phyloP scores from a whole-genome alignment of 2,888 invertebrate genomes.

The Drosophila fungiperda region DNA sequence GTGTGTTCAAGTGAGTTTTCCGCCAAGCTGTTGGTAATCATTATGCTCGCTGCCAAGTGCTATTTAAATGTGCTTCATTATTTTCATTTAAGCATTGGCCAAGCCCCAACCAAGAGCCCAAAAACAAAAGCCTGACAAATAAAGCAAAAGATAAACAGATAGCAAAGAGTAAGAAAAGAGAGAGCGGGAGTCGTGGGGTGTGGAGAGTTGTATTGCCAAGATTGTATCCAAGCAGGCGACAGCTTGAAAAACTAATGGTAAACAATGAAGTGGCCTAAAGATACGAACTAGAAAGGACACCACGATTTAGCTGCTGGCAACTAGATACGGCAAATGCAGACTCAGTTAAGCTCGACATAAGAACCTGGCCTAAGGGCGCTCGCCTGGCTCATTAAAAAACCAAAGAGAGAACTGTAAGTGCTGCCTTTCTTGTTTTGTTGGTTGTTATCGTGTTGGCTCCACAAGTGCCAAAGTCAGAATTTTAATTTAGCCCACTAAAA shows the following conservation, averaged over 20 bases:
- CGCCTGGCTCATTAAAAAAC: slow-evolving; percentile 70
- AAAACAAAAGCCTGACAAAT: slow-evolving; percentile 62
- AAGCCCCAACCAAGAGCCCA: slow-evolving; percentile 17
- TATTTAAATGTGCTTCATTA: slow-evolving; percentile 69
- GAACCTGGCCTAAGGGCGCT: slow-evolving; percentile 33
- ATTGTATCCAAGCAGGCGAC: slow-evolving; percentile 50
- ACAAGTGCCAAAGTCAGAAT: slow-evolving; percentile 78
- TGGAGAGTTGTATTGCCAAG: slow-evolving; percentile 7
- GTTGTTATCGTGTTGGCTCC: slow-evolving; percentile 36
- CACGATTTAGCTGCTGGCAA: slow-evolving; percentile 12
- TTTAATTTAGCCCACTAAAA: slow-evolving; percentile 65
- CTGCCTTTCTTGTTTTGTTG: slow-evolving; percentile 10
- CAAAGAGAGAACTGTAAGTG: slow-evolving; percentile 43
- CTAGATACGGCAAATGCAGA: slow-evolving; percentile 34
- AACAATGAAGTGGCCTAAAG: slow-evolving; percentile 42
- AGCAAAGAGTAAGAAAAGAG: background rate
- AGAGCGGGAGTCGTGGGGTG: too few species aligned
- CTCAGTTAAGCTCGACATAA: slow-evolving; percentile 15
- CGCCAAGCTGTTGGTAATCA: slow-evolving; percentile 41
- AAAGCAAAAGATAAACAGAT: slow-evolving; percentile 70
- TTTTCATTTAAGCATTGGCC: slow-evolving; percentile 51
- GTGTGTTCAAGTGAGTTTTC: slow-evolving; percentile 8
- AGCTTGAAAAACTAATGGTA: slow-evolving; percentile 77
- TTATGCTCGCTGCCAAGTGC: slow-evolving; percentile 53
- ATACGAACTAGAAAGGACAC: slow-evolving; percentile 12